These are phyloP conservation scores for Colletes latitarsis DNA, from an alignment of 1,140 invertebrate species.

Conservation along the genomic window DNA sequence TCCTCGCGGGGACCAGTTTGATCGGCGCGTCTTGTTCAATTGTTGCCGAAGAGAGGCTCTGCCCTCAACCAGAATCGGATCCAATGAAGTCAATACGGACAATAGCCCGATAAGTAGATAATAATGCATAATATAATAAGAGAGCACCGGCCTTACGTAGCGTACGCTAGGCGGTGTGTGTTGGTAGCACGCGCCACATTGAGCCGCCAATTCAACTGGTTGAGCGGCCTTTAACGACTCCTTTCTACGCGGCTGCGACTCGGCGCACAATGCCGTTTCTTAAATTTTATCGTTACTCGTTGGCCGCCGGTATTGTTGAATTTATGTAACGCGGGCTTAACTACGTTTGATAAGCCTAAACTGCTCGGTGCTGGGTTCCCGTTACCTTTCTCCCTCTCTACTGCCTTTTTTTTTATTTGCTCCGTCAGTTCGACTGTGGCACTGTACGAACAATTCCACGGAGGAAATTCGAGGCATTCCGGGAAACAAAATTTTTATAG, in stretches of 20 bases:
- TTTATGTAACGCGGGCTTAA: constrained; percentile 61
- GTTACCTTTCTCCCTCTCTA: neutral
- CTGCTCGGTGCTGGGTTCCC: constrained; percentile 20
- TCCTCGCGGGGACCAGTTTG: neutral
- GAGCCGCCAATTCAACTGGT: constrained; percentile 64
- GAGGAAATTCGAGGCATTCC: too few relatives aligned
- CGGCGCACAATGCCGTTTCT: constrained; percentile 65
- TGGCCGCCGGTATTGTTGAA: constrained; percentile 58
- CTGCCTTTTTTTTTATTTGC: neutral
- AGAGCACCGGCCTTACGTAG: constrained; percentile 58
- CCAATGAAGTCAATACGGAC: constrained; percentile 70
- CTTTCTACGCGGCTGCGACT: constrained; percentile 59
- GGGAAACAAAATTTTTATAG: too few relatives aligned
- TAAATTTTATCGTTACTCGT: constrained; percentile 66
- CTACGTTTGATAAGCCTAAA: constrained; percentile 54
- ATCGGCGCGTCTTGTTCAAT: constrained; percentile 48
- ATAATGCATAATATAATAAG: constrained; percentile 75
- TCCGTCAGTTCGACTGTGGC: too few relatives aligned
- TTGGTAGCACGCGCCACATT: constrained; percentile 72
- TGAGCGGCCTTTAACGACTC: constrained; percentile 65
- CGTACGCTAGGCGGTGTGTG: constrained; percentile 60
- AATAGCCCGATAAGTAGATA: constrained; percentile 75
- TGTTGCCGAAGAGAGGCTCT: constrained; percentile 47
- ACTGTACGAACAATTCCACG: neutral
- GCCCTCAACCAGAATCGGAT: constrained; percentile 61